Conservation (phyloP, 1,140 invertebrate species). For the Agraylea sexmaculata region DNA sequence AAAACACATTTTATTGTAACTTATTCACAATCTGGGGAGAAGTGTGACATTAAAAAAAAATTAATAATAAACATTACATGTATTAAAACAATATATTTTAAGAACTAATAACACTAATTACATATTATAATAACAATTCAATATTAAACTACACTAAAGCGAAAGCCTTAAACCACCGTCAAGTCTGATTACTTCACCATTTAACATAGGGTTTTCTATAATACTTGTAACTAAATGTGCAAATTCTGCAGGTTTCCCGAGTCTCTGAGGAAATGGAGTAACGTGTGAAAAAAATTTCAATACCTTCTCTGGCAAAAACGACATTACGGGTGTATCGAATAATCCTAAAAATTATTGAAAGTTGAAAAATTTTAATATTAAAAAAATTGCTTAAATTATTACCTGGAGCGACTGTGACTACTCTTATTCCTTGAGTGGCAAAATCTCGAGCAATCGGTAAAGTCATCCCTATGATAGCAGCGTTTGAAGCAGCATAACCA, state of each 20-base stretch:
- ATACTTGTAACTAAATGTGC: conserved; percentile 80
- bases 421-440: conserved; percentile 60
- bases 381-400: conserved; percentile 12
- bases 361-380: not conserved
- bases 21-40: no score
- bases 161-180: conserved; percentile 85
- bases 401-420: conserved; percentile 82
- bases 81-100: no score
- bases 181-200: conserved; percentile 87
- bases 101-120: no score
- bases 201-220: conserved; percentile 84
- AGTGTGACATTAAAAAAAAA: no score
- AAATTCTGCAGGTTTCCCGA: conserved; percentile 86
- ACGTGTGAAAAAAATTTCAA: conserved; percentile 61
- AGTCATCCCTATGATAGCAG: conserved; percentile 83
- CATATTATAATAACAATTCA: no score
- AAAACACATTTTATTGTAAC: no score
- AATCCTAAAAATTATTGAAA: conserved; percentile 49
- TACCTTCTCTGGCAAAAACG: conserved; percentile 74
- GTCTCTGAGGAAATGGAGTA: conserved; percentile 76
- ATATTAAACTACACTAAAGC: no score
- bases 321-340: conserved; percentile 82
- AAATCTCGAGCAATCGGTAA: conserved; percentile 88
- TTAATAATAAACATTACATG: no score
- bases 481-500: conserved; percentile 84